Evolutionary conservation across 2,888 invertebrate genomes (phyloP).

Genomic region (Machimus rusticus): DNA sequence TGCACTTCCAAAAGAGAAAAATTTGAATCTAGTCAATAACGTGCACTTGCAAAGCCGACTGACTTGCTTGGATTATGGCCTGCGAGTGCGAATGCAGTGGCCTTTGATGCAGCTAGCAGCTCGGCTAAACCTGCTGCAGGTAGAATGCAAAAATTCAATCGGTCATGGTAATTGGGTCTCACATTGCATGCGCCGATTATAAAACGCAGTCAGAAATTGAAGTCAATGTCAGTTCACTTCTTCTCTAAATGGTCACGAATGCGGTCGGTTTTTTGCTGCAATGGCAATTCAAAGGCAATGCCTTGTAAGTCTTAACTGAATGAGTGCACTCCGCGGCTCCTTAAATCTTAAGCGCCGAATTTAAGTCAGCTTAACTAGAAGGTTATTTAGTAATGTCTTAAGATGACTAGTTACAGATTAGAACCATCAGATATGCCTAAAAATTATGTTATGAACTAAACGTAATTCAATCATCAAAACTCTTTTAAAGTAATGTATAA

Average conservation of each 20-base stretch:
- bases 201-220: constrained; percentile 46
- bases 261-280: constrained; percentile 34
- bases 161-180: constrained; percentile 49
- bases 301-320: neutral
- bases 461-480: neutral
- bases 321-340: neutral
- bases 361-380: too few species aligned
- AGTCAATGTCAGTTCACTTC: constrained; percentile 48
- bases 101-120: constrained; percentile 42
- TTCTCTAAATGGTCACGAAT: constrained; percentile 47
- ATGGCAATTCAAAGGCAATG: neutral
- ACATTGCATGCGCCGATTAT: constrained; percentile 40
- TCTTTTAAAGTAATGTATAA: neutral
- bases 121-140: constrained; percentile 43
- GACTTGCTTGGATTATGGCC: neutral
- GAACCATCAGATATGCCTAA: neutral
- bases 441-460: neutral
- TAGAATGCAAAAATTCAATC: constrained; percentile 48
- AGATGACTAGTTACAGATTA: neutral
- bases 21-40: constrained; percentile 18
- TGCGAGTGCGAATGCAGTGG: constrained; percentile 35
- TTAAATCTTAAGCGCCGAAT: neutral
- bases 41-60: constrained; percentile 12
- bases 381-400: neutral
- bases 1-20: constrained; percentile 7